Conservation (phyloP, 2,888 invertebrate species). For the Drepanosiphum platanoidis region DNA sequence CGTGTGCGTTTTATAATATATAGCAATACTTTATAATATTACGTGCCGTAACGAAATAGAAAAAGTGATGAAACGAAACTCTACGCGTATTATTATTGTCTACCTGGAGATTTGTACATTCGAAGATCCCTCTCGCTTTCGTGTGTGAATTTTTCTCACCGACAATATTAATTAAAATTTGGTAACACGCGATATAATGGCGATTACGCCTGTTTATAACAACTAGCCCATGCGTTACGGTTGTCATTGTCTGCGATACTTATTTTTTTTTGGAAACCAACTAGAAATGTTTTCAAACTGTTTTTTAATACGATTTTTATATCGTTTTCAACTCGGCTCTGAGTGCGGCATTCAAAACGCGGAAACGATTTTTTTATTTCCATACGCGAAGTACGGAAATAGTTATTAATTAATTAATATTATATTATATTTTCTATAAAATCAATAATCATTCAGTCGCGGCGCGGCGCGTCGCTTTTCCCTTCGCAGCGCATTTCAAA, state of each 20-base stretch:
- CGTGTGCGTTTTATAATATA: not conserved
- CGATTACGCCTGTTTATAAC: not conserved
- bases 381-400: not conserved
- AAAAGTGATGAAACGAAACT: not conserved
- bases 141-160: conserved; percentile 15
- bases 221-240: too few relatives aligned
- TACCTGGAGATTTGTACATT: not conserved
- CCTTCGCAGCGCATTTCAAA: not conserved
- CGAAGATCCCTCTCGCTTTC: conserved; percentile 15
- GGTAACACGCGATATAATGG: not conserved
- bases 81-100: not conserved
- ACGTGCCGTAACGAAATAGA: not conserved
- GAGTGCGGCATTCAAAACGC: too few relatives aligned
- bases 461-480: not conserved
- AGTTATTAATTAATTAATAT: not conserved
- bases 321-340: not conserved
- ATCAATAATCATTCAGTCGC: not conserved
- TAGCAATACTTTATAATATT: not conserved
- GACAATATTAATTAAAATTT: conserved; percentile 15
- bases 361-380: too few relatives aligned
- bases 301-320: too few relatives aligned
- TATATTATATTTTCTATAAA: not conserved
- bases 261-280: not conserved
- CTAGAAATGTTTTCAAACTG: not conserved
- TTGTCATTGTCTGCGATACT: conserved; percentile 8